Evolutionary conservation across 2,888 invertebrate species (phyloP).

Genomic region (Xylocampa areola): DNA sequence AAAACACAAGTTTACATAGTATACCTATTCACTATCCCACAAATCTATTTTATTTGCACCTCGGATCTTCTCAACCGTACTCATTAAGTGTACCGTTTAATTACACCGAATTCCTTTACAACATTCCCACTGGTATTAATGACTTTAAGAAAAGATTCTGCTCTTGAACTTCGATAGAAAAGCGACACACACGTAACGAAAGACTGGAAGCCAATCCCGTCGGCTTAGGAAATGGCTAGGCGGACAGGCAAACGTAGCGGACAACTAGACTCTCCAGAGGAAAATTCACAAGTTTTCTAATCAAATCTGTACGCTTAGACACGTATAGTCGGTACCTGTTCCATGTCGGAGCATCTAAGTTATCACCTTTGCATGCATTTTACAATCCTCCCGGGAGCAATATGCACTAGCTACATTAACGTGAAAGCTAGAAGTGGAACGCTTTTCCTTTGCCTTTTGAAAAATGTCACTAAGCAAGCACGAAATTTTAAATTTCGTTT

Average conservation of each 20-base stretch:
- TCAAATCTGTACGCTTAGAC: conserved; percentile 38
- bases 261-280: conserved; percentile 24
- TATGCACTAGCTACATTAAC: conserved; percentile 55
- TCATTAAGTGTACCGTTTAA: not conserved
- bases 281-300: conserved; percentile 38
- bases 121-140: not conserved
- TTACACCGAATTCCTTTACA: not conserved
- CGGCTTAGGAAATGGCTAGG: too few species aligned
- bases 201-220: too few species aligned
- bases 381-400: conserved; percentile 45
- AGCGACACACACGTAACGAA: too few species aligned
- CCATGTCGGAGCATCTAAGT: conserved; percentile 22
- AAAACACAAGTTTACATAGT: too few species aligned
- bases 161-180: not conserved
- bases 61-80: not conserved
- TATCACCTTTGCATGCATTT: conserved; percentile 55
- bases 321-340: conserved; percentile 37
- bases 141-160: too few species aligned
- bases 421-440: conserved; percentile 47
- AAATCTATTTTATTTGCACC: too few species aligned
- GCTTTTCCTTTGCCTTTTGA: conserved; percentile 50
- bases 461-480: conserved; percentile 58
- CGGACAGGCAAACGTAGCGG: not conserved
- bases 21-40: too few species aligned
- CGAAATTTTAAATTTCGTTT: conserved; percentile 49